A percentile compares a stretch with the other conserved stretches of the same genome.
Evolutionary conservation across 1,140 invertebrate species (phyloP).

Genomic region (Eumeta japonica): DNA sequence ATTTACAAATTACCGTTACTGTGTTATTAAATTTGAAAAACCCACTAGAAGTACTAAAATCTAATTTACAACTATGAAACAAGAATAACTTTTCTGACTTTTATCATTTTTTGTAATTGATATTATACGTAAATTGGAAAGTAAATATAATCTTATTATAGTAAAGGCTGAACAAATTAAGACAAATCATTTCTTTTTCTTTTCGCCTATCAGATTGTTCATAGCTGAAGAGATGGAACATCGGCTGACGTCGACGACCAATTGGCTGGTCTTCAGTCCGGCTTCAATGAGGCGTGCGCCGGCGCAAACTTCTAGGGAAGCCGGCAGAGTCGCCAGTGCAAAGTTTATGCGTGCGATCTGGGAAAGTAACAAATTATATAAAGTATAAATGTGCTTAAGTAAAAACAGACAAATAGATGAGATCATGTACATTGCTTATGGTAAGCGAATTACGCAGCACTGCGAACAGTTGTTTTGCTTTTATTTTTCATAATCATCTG

Average conservation of each 20-base stretch:
- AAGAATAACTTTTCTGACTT: no score
- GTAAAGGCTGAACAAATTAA: no score
- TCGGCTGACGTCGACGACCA: constrained; percentile 32
- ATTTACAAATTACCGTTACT: no score
- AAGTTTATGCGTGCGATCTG: constrained; percentile 39
- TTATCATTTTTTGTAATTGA: no score
- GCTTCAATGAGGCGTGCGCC: constrained; percentile 26
- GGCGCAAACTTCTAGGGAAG: constrained; percentile 35
- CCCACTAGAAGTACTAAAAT: no score
- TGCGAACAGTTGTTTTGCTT: no score
- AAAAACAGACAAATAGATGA: background rate
- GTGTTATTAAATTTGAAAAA: no score
- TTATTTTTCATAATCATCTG: no score
- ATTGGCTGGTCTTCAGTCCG: constrained; percentile 25
- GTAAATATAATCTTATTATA: no score
- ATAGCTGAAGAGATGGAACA: constrained; percentile 30
- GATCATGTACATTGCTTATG: background rate
- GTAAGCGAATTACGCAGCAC: background rate
- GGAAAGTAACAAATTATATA: constrained; percentile 5
- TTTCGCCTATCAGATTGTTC: constrained; percentile 2
- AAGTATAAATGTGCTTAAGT: background rate
- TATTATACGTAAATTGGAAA: no score
- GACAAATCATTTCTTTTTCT: no score
- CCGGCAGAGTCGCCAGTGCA: constrained; percentile 29
- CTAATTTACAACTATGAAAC: no score